Conservation (phyloP, 2,113 vertebrate genomes). For the Deroptyus accipitrinus region DNA sequence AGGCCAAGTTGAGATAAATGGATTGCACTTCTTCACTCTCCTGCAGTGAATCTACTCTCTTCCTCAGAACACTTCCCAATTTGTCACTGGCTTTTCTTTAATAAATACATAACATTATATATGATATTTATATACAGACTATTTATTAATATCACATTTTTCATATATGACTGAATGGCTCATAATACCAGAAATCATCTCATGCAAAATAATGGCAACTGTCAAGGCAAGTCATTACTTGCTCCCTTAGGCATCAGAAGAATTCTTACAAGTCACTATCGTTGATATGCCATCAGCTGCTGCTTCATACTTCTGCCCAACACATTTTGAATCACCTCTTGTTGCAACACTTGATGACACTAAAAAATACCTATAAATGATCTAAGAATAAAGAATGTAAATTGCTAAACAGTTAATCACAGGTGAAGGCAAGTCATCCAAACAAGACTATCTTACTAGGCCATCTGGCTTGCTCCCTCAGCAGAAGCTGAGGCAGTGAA, state of each 20-base stretch:
- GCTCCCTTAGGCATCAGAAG: not conserved
- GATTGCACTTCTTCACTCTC: not conserved
- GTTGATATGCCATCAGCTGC: fast-evolving
- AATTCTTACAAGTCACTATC: not conserved
- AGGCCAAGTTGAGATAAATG: not conserved
- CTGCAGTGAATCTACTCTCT: not conserved
- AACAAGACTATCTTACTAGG: not conserved
- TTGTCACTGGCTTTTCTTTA: not conserved
- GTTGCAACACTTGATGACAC: not conserved
- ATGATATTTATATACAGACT: not conserved
- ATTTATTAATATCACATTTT: not conserved
- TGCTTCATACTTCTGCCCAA: not conserved
- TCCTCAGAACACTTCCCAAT: not conserved
- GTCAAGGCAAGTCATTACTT: not conserved
- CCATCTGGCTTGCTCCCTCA: not conserved
- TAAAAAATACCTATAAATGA: not conserved
- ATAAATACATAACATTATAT: not conserved
- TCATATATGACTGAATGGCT: not conserved
- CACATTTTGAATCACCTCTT: not conserved
- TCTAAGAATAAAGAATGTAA: not conserved
- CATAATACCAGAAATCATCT: not conserved
- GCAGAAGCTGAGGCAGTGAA: not conserved
- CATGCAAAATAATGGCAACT: not conserved
- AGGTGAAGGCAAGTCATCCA: not conserved
- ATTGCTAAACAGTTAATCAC: not conserved